Evolutionary conservation across 2,888 invertebrate genomes (phyloP).

Genomic region (Deroplatys truncata): DNA sequence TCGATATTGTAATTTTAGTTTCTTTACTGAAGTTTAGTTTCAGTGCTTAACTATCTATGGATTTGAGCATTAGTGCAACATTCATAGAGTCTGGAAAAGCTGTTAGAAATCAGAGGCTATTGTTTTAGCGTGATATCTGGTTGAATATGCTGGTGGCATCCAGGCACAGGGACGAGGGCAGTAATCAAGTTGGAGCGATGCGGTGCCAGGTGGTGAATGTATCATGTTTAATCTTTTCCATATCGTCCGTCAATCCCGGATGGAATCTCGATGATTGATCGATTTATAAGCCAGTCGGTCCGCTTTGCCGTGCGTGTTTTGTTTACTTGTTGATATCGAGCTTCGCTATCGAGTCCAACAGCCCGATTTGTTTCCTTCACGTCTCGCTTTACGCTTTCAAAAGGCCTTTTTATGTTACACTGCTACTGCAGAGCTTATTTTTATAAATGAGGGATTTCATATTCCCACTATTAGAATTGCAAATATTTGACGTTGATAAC

Average conservation of each 20-base stretch:
- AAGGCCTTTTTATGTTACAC: not conserved
- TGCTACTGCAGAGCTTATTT: not conserved
- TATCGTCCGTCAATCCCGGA: constrained; percentile 23
- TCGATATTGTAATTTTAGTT: no score
- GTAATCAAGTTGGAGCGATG: not conserved
- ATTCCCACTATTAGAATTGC: no score
- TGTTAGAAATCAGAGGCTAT: no score
- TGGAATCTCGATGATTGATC: constrained; percentile 26
- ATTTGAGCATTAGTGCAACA: no score
- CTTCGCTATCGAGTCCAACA: not conserved
- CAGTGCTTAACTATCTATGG: no score
- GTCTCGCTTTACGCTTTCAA: not conserved
- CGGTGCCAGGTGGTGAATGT: not conserved
- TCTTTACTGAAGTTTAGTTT: no score
- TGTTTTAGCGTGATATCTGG: no score
- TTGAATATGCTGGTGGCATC: not conserved
- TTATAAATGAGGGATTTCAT: no score
- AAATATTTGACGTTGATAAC: no score
- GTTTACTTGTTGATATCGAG: not conserved
- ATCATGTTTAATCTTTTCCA: constrained; percentile 14
- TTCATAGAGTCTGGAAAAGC: no score
- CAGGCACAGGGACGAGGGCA: not conserved
- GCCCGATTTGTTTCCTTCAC: not conserved
- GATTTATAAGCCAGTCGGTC: constrained; percentile 17
- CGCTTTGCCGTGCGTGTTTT: not conserved